A percentile compares a stretch with the other conserved stretches of the same genome.
Conservation (phyloP, 2,888 invertebrate species). For the Timema podura region DNA sequence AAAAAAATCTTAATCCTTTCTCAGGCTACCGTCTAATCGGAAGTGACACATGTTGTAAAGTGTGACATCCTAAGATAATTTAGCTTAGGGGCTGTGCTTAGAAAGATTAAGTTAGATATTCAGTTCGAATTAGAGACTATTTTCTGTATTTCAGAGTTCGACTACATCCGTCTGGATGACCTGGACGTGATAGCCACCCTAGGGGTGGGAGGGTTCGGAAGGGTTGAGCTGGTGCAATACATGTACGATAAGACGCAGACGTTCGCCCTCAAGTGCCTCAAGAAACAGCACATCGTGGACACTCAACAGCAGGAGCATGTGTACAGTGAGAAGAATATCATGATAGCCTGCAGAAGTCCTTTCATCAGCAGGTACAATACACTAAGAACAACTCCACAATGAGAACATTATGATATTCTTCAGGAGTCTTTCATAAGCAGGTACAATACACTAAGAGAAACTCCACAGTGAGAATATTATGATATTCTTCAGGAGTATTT, state of each 20-base stretch:
- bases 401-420: too few species aligned
- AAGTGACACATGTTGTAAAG: not conserved
- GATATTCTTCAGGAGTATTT: too few species aligned
- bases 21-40: too few species aligned
- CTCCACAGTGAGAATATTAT: too few species aligned
- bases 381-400: too few species aligned
- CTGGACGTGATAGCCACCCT: constrained; percentile 78
- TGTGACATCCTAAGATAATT: too few species aligned
- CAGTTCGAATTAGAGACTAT: not conserved
- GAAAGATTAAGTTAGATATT: not conserved
- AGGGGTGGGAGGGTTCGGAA: constrained; percentile 90
- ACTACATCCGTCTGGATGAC: constrained; percentile 54
- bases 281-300: constrained; percentile 83
- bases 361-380: constrained; percentile 64
- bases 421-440: too few species aligned
- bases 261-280: constrained; percentile 84
- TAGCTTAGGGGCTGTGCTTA: not conserved
- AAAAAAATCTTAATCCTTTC: too few species aligned
- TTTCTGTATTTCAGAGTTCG: constrained; percentile 42
- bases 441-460: too few species aligned
- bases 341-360: constrained; percentile 63
- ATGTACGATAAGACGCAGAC: constrained; percentile 52
- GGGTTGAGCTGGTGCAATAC: constrained; percentile 74
- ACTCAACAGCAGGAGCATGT: constrained; percentile 87
- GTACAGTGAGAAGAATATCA: constrained; percentile 77